Evolutionary conservation across 35 echinoderm and acorn worm species (phyloP).

Genomic region (Strongylocentrotus purpuratus): DNA sequence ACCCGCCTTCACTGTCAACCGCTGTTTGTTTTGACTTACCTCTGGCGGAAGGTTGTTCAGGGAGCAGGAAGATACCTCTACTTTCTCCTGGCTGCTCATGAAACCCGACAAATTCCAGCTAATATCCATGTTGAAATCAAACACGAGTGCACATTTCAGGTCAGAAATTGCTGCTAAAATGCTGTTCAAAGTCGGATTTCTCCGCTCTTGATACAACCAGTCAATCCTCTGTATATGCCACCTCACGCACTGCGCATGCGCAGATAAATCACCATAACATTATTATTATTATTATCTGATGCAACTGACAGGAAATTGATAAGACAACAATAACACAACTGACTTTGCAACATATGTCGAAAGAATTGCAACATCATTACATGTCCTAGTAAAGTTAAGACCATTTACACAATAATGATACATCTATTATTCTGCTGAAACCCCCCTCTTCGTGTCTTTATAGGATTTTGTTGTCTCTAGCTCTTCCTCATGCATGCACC

Average conservation of each 20-base stretch:
- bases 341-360: background rate
- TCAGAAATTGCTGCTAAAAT: background rate
- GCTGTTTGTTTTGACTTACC: constrained; percentile 54
- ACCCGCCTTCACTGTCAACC: background rate
- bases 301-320: constrained; percentile 3
- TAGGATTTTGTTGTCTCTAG: too few relatives aligned
- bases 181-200: background rate
- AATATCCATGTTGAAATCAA: constrained; percentile 22
- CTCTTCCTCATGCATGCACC: too few relatives aligned
- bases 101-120: constrained; percentile 47
- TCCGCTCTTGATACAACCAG: background rate
- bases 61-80: constrained; percentile 63
- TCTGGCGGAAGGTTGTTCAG: constrained; percentile 87
- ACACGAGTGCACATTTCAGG: background rate
- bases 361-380: background rate
- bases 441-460: too few relatives aligned
- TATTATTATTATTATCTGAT: background rate
- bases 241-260: background rate
- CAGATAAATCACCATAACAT: background rate
- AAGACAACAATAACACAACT: background rate
- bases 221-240: background rate
- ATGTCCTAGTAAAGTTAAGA: too few relatives aligned
- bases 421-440: too few relatives aligned
- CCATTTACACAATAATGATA: background rate
- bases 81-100: constrained; percentile 43